Conservation (phyloP, 2,113 vertebrate genomes). For the Ceratotherium simum region DNA sequence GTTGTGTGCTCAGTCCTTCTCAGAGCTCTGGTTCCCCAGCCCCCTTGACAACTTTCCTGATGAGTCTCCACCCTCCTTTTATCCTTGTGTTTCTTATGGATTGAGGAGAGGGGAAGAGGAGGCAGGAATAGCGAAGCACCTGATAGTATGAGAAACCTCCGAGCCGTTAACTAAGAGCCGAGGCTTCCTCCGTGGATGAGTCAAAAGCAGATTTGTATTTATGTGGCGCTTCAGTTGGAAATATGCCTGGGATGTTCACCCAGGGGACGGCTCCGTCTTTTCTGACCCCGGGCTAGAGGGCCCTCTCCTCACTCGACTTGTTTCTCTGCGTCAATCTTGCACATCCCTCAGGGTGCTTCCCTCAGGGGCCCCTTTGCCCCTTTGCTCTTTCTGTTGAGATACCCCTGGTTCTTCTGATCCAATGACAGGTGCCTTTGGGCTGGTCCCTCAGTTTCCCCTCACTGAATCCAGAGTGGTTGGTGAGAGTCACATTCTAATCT, state of each 20-base stretch:
- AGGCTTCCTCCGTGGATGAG: background rate
- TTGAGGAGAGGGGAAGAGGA: background rate
- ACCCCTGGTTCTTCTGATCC: background rate
- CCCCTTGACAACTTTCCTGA: background rate
- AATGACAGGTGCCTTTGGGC: background rate
- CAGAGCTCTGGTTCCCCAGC: background rate
- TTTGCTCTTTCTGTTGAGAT: background rate
- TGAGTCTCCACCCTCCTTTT: background rate
- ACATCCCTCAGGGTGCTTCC: background rate
- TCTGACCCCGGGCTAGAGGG: background rate
- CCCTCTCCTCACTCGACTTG: background rate
- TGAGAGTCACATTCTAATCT: background rate
- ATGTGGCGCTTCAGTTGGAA: background rate
- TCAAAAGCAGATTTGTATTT: background rate
- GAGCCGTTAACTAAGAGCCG: background rate
- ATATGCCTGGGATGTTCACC: background rate
- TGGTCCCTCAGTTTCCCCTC: background rate
- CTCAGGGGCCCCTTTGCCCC: background rate
- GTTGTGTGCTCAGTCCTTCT: background rate
- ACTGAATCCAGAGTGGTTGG: background rate
- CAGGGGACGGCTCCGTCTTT: background rate
- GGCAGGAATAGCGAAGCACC: background rate
- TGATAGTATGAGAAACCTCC: background rate
- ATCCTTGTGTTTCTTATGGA: background rate
- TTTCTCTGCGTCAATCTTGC: too few species aligned